Percentiles rank a stretch among this genome's conserved stretches.
These are phyloP conservation scores for Limnephilus marmoratus DNA, from an alignment of 2,888 invertebrate species.

Conservation along the genomic window DNA sequence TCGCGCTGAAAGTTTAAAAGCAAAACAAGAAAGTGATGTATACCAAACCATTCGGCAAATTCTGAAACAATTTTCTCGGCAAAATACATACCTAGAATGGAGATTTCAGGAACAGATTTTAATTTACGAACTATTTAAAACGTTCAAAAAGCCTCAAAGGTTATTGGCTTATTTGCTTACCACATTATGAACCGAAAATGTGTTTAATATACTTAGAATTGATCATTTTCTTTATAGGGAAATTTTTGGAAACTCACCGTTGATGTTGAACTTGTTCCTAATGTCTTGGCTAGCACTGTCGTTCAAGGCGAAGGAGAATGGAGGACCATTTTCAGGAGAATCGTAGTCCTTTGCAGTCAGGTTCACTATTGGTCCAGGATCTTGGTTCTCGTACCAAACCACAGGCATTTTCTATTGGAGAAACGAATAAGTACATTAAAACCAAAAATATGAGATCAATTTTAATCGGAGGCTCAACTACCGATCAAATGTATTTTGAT, in stretches of 20 bases:
- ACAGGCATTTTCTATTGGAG: conserved; percentile 76
- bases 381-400: conserved; percentile 89
- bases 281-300: conserved; percentile 83
- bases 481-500: too few species aligned
- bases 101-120: conserved; percentile 10
- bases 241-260: conserved; percentile 72
- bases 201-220: neutral
- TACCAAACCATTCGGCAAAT: neutral
- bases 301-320: conserved; percentile 86
- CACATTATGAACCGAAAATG: neutral
- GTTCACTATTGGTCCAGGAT: conserved; percentile 82
- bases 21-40: neutral
- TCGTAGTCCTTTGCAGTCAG: conserved; percentile 89
- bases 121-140: neutral
- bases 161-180: neutral
- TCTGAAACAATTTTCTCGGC: neutral
- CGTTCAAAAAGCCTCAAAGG: neutral
- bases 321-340: conserved; percentile 89
- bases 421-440: neutral
- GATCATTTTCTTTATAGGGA: neutral
- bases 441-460: neutral
- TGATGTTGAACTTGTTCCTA: conserved; percentile 83
- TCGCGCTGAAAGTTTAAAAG: neutral
- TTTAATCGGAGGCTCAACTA: neutral
- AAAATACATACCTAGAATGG: neutral